Conservation (phyloP, 2,888 invertebrate genomes). For the Molorchus minor region DNA sequence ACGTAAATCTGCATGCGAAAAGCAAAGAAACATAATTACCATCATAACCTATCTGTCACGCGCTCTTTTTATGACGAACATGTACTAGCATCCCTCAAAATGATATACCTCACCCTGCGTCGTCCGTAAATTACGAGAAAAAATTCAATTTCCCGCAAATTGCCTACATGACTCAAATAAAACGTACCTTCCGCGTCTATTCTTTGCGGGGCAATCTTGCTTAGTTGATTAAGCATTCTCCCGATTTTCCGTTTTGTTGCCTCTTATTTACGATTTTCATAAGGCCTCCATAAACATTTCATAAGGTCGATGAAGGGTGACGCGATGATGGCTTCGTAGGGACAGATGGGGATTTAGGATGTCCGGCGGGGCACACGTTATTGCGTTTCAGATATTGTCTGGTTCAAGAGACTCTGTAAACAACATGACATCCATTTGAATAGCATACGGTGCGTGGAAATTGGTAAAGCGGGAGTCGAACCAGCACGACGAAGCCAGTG, state of each 20-base stretch:
- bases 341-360: too few relatives aligned
- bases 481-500: too few relatives aligned
- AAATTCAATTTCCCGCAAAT: conserved; percentile 2
- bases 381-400: too few relatives aligned
- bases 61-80: neutral
- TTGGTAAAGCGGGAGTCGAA: too few relatives aligned
- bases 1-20: too few relatives aligned
- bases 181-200: neutral
- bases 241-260: conserved; percentile 15
- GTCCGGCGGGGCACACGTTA: too few relatives aligned
- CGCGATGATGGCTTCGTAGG: neutral
- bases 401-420: too few relatives aligned
- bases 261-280: conserved; percentile 30
- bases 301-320: conserved; percentile 14
- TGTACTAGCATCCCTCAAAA: neutral
- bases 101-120: neutral
- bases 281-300: conserved; percentile 30
- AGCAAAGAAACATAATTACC: too few relatives aligned
- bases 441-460: too few relatives aligned
- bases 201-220: conserved; percentile 3
- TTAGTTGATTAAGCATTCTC: conserved; percentile 21
- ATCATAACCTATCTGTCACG: neutral
- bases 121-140: neutral
- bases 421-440: too few relatives aligned
- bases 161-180: neutral